Evolutionary conservation across 2,888 invertebrate genomes (phyloP).

Genomic region (Cephus rjabovi): DNA sequence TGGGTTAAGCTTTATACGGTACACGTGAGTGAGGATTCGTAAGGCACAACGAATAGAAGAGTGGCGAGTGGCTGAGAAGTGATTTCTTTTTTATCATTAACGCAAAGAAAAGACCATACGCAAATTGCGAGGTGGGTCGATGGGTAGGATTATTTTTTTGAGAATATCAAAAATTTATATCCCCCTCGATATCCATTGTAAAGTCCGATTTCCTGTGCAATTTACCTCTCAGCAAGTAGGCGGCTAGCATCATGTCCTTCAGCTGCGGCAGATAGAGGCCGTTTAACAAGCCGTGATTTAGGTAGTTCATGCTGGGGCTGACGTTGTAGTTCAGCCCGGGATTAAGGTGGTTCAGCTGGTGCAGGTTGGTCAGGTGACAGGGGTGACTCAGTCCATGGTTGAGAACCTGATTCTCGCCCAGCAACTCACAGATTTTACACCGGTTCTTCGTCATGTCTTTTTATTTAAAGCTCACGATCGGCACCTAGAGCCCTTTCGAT

Average conservation of each 20-base stretch:
- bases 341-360: conserved; percentile 50
- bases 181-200: not conserved
- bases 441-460: conserved; percentile 52
- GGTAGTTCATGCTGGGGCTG: conserved; percentile 46
- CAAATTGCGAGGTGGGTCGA: not conserved
- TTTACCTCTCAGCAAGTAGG: conserved; percentile 75
- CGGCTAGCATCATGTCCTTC: conserved; percentile 75
- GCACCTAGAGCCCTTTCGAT: not conserved
- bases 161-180: not conserved
- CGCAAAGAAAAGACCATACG: not conserved
- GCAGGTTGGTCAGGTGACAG: conserved; percentile 53
- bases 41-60: not conserved
- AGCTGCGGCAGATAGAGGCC: conserved; percentile 71
- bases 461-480: not conserved
- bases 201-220: not conserved
- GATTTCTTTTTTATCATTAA: not conserved
- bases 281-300: conserved; percentile 54
- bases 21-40: not conserved
- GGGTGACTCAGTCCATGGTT: conserved; percentile 53
- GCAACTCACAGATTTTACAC: conserved; percentile 56
- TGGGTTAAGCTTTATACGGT: not conserved
- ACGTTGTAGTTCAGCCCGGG: conserved; percentile 39
- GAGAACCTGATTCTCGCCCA: conserved; percentile 47
- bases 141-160: not conserved
- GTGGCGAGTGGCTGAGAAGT: not conserved